Percentiles rank a stretch among this genome's conserved stretches.
Evolutionary conservation across 2,113 vertebrate genomes (phyloP).

Genomic region (Dasyprocta punctata): DNA sequence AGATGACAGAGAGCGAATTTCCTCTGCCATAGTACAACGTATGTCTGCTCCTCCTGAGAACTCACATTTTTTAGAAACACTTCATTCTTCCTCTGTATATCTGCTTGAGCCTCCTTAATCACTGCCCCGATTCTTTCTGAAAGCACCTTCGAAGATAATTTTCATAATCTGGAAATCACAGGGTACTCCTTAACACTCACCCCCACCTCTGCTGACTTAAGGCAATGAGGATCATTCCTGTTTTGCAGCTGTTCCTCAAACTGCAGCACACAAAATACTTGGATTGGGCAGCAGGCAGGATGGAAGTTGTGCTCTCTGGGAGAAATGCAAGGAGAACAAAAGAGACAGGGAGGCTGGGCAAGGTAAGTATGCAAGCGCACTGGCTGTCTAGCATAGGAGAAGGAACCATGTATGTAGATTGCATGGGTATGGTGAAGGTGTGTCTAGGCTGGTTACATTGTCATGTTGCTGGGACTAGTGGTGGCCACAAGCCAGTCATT

Average conservation of each 20-base stretch:
- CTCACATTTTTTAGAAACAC: not conserved
- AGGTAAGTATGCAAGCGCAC: not conserved
- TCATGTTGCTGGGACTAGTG: not conserved
- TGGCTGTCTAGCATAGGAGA: not conserved
- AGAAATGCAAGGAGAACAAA: not conserved
- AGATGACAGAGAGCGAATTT: not conserved
- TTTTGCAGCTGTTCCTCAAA: not conserved
- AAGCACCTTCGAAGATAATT: conserved; percentile 5
- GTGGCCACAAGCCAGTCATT: not conserved
- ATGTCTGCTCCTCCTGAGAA: not conserved
- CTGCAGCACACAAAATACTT: not conserved
- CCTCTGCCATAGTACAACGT: not conserved
- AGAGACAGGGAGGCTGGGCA: not conserved
- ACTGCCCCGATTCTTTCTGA: not conserved
- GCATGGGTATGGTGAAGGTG: not conserved
- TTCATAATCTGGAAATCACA: conserved; percentile 9
- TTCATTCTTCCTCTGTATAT: not conserved
- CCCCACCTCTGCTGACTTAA: not conserved
- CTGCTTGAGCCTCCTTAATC: not conserved
- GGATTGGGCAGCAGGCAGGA: not conserved
- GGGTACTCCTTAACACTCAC: not conserved
- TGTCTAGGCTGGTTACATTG: fast-evolving
- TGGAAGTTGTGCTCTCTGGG: not conserved
- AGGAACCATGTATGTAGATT: not conserved
- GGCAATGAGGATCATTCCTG: not conserved